Base-by-base conservation (phyloP, 2,888 invertebrate species). In the Drosophila bunnanda region DNA sequence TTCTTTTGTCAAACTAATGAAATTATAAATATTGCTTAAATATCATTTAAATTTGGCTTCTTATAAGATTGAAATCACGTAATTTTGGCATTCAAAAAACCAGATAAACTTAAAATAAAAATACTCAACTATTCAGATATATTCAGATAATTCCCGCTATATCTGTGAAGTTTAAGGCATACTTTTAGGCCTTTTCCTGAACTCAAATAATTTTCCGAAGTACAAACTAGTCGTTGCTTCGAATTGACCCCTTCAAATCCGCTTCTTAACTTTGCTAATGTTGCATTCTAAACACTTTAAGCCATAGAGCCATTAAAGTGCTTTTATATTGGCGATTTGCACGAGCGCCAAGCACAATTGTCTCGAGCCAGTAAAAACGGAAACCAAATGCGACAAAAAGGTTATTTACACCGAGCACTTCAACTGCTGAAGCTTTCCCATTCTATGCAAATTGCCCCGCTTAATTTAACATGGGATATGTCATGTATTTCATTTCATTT, bases 201-300 rank as follows among this genome's bases (percentile, higher is more conserved):
- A 5, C 15, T 28, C n/a, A 17, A 6, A 10, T 17, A 7, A 22
- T 13, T 25, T 17, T n/a, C 13, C 39, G 25, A n/a, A 48, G 64
- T 62, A 73, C 5, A 0, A 30, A 61, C 9, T 12, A 41, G 46
- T 71, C 60, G 22, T 38, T 20, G 25, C 32, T 9, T 43, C 10
- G 13, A 4, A 2, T 34, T 2, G 4, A 0, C 28, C 8, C 41
- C 10, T 0, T 34, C 12, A n/a, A 34, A 36, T 25, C 39, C 44
- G 64, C 22, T 38, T 55, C 59, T 71, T 73, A 50, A 20, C 54
- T 17, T 46, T 70, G 38, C 71, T 71, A 72, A 67, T 65, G 52
- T 53, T 54, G 65, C 86, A 74, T 85, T 88, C 88, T 82, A 88
- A 88, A 82, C 75, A 82, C 88, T 88, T 88, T 60, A 60, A 28